Base-by-base conservation (phyloP, 2,113 vertebrate genomes). In the Nothoprocta perdicaria region DNA sequence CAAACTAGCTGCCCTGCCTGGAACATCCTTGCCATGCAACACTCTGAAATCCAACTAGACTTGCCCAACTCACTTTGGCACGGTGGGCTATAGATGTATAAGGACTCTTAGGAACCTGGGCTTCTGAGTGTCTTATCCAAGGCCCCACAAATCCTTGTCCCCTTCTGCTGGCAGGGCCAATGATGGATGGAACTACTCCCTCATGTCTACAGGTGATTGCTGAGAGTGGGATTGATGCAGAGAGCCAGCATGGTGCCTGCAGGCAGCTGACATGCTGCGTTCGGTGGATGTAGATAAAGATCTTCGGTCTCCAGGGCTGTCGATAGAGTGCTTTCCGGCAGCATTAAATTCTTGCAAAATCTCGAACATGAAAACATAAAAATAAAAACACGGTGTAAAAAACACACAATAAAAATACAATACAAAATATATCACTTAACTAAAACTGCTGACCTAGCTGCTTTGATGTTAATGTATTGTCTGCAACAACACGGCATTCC, bases 341-440 rank as follows among this genome's bases (percentile, higher is more conserved):
- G 91, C 92, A 84, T 87, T 94, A 95, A 94, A 93, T 91, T 96
- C 85, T 78, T 77, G 62, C 76, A 63, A 85, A 95, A 95, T 75
- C 69, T 75, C 1, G 0, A 80, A 94, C 89, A 80, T 66, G 73
- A 93, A 95, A 96, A 91, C 85, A 88, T 93, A 93, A 95, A 95
- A 93, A 94, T 92, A 94, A 95, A 94, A 96, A 91, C 84, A 89
- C 0, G 1, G 80, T 84, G 80, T 93, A 93, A 84, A 94, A 92
- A 75, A 58, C 27, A 78, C 82, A 80, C 89, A 53, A 81, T 96
- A 96, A 96, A 95, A 94, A 68, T 75, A 84, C 87, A 93, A 94
- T 84, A 65, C 84, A 57, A 89, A 93, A 95, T 96, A 89, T 58
- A 93, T 96, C 94, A 94, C 79, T 96, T 95, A 96, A 94, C 84